Percentiles rank a stretch among this genome's conserved stretches.
Conservation (phyloP, 37 sponge, comb jelly and placozoan species). For the Tethya wilhelma region DNA sequence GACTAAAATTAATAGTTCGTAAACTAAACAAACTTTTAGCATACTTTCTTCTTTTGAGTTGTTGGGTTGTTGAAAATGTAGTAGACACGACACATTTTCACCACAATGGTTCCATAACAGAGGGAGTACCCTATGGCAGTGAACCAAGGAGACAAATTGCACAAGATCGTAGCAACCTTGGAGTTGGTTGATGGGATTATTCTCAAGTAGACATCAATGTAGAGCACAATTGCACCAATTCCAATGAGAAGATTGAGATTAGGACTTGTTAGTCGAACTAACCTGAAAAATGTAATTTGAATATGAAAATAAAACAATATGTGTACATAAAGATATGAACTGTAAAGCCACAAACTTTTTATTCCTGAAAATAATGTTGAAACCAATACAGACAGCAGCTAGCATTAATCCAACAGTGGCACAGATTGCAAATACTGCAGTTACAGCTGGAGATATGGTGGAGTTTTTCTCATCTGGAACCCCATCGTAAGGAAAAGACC, state of each 20-base stretch:
- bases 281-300: slow-evolving; percentile 5
- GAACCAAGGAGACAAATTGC: slow-evolving; percentile 45
- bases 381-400: slow-evolving; percentile 42
- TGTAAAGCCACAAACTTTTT: slow-evolving; percentile 28
- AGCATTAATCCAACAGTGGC: slow-evolving; percentile 34
- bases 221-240: slow-evolving; percentile 49
- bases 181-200: slow-evolving; percentile 2
- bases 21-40: not conserved
- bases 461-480: slow-evolving; percentile 10
- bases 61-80: slow-evolving; percentile 54
- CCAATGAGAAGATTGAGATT: slow-evolving; percentile 49
- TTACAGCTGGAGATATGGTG: slow-evolving; percentile 10
- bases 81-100: slow-evolving; percentile 54
- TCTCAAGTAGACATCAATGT: slow-evolving; percentile 19
- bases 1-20: not conserved
- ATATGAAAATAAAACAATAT: not conserved
- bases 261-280: slow-evolving; percentile 47
- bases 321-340: not conserved
- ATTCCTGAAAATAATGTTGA: slow-evolving; percentile 47
- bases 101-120: slow-evolving; percentile 57
- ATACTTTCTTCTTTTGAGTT: slow-evolving; percentile 15
- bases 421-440: slow-evolving; percentile 16
- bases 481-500: slow-evolving; percentile 66
- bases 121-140: slow-evolving; percentile 58
- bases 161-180: slow-evolving; percentile 9